Percentiles rank a stretch among this genome's conserved stretches.
Conservation (phyloP, 2,113 vertebrate genomes). For the Suricata suricatta region DNA sequence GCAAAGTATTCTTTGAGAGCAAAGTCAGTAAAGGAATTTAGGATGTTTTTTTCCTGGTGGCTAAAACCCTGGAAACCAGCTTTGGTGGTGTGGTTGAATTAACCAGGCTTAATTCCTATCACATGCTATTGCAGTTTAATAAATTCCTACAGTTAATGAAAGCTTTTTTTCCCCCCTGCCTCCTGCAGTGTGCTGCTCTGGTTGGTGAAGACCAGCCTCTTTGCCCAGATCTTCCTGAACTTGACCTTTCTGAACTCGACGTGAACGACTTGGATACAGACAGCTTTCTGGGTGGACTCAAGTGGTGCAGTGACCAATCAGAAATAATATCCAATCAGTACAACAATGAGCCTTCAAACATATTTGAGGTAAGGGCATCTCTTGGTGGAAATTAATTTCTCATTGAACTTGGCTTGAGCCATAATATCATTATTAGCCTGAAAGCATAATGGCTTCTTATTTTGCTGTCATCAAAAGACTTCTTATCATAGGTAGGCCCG, state of each 20-base stretch:
- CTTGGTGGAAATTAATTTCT: constrained; percentile 4
- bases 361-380: constrained; percentile 94
- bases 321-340: constrained; percentile 99
- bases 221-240: constrained; percentile 98
- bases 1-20: not conserved
- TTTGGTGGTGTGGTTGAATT: constrained; percentile 67
- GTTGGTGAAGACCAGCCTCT: constrained; percentile 99
- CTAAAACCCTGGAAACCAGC: constrained; percentile 65
- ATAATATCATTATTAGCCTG: not conserved
- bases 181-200: constrained; percentile 96
- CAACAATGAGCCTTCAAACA: constrained; percentile 94
- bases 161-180: not conserved
- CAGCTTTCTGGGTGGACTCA: constrained; percentile 97
- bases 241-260: constrained; percentile 99
- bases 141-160: constrained; percentile 81
- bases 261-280: constrained; percentile 98
- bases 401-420: constrained; percentile 46
- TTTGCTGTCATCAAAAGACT: not conserved
- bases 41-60: constrained; percentile 18
- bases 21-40: constrained; percentile 35
- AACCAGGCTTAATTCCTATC: constrained; percentile 80
- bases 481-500: not conserved
- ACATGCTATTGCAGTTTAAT: constrained; percentile 79
- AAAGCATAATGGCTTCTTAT: not conserved
- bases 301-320: constrained; percentile 99